A percentile compares a stretch with the other conserved stretches of the same genome.
Conservation (phyloP, 2,888 invertebrate species). For the Drosophila kanekoi region DNA sequence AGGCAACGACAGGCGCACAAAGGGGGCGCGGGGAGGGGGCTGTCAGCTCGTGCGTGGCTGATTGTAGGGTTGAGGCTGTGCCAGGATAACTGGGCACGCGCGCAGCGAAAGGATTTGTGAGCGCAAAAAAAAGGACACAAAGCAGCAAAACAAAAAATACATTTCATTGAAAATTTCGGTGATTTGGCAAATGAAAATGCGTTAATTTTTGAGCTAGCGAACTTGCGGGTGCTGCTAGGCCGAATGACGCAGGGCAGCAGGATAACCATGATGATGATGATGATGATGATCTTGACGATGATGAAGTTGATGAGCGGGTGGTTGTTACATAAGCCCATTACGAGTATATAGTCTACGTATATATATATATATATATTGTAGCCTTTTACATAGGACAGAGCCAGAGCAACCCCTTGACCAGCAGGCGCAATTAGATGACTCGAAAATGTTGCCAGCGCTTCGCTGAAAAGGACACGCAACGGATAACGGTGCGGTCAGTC, state of each 20-base stretch:
- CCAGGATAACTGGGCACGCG: slow-evolving; percentile 66
- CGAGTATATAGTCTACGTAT: slow-evolving; percentile 2
- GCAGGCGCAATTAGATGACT: slow-evolving; percentile 63
- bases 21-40: slow-evolving; percentile 46
- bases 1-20: slow-evolving; percentile 70
- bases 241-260: slow-evolving; percentile 7
- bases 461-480: slow-evolving; percentile 44
- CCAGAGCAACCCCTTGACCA: slow-evolving; percentile 62
- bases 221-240: slow-evolving; percentile 52
- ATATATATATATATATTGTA: slow-evolving; percentile 5
- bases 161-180: slow-evolving; percentile 44
- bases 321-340: slow-evolving; percentile 48
- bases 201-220: slow-evolving; percentile 53
- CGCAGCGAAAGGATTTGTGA: slow-evolving; percentile 71
- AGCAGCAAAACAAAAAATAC: slow-evolving; percentile 21
- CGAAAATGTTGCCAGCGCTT: slow-evolving; percentile 46
- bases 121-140: slow-evolving; percentile 13
- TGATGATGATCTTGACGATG: slow-evolving; percentile 17
- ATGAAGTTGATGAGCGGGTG: slow-evolving; percentile 49
- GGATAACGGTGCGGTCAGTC: slow-evolving; percentile 40
- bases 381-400: neutral
- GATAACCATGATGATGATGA: slow-evolving; percentile 6
- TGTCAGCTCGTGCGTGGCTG: slow-evolving; percentile 79
- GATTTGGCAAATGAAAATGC: slow-evolving; percentile 62
- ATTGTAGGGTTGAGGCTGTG: slow-evolving; percentile 78